Conservation (phyloP, 2,797 vertebrate species). For the Loris lydekkerianus region DNA sequence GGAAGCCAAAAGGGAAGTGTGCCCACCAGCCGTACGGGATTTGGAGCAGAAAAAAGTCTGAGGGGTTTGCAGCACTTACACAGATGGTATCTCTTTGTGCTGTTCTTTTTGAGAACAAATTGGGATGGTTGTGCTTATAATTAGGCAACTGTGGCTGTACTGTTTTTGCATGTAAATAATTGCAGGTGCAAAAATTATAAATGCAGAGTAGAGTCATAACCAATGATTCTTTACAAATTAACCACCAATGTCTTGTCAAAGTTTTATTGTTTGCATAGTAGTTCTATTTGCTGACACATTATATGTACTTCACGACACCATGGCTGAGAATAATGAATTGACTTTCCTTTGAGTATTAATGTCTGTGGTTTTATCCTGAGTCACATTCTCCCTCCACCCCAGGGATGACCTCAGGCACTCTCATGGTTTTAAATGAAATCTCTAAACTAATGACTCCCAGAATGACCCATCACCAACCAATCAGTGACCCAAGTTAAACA, state of each 20-base stretch:
- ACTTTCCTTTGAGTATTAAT: background rate
- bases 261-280: conserved; percentile 50
- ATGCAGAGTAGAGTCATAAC: conserved; percentile 57
- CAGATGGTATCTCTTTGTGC: conserved; percentile 74
- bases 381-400: background rate
- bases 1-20: conserved; percentile 56
- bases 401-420: background rate
- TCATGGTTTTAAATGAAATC: background rate
- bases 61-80: conserved; percentile 48
- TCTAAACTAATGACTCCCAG: background rate
- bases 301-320: background rate
- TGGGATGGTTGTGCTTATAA: conserved; percentile 66
- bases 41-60: conserved; percentile 28
- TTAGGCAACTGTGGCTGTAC: conserved; percentile 66
- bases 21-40: background rate
- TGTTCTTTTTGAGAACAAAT: conserved; percentile 58
- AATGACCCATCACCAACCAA: background rate
- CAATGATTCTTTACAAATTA: conserved; percentile 64
- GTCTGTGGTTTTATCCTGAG: background rate
- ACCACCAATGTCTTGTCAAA: conserved; percentile 50
- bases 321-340: conserved; percentile 15
- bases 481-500: background rate
- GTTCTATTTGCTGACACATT: conserved; percentile 50
- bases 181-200: conserved; percentile 75
- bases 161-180: conserved; percentile 72